phyloP scores from a whole-genome alignment of 2,888 invertebrate genomes.

The Caenorhabditis sp. region DNA sequence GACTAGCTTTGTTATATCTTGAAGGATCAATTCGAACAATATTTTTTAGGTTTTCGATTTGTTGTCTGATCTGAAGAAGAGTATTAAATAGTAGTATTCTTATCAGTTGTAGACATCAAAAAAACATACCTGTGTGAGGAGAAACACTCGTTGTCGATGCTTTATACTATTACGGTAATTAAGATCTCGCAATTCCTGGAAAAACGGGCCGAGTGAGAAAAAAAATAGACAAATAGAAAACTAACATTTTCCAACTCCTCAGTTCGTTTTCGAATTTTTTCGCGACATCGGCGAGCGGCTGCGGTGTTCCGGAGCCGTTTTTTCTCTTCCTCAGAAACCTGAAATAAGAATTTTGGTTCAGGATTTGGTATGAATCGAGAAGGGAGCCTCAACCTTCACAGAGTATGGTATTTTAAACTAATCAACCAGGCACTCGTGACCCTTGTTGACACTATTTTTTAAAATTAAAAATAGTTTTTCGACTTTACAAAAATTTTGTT shows the following conservation, averaged over 20 bases:
- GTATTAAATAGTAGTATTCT: neutral
- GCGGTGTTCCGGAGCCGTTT: constrained; percentile 32
- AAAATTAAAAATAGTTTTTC: too few relatives aligned
- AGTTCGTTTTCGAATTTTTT: constrained; percentile 28
- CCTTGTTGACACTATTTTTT: too few relatives aligned
- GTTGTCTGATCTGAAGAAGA: neutral
- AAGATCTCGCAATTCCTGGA: neutral
- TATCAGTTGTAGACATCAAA: neutral
- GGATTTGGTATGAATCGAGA: too few relatives aligned
- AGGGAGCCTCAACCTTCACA: too few relatives aligned
- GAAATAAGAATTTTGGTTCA: too few relatives aligned
- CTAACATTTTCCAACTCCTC: constrained; percentile 23
- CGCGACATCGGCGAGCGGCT: constrained; percentile 35
- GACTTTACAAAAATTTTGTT: too few relatives aligned
- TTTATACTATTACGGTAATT: neutral
- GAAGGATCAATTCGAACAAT: neutral
- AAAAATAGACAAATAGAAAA: neutral
- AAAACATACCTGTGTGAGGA: neutral
- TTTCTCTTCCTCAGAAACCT: constrained; percentile 21
- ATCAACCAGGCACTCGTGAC: too few relatives aligned
- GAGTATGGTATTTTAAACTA: too few relatives aligned
- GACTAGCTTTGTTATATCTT: neutral
- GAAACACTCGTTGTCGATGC: neutral
- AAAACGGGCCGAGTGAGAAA: constrained; percentile 4
- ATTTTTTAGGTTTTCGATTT: neutral